Evolutionary conservation across 2,888 invertebrate genomes (phyloP), one percentile per base, ranked within the genome.

Genomic region (Fabriciana adippe): DNA sequence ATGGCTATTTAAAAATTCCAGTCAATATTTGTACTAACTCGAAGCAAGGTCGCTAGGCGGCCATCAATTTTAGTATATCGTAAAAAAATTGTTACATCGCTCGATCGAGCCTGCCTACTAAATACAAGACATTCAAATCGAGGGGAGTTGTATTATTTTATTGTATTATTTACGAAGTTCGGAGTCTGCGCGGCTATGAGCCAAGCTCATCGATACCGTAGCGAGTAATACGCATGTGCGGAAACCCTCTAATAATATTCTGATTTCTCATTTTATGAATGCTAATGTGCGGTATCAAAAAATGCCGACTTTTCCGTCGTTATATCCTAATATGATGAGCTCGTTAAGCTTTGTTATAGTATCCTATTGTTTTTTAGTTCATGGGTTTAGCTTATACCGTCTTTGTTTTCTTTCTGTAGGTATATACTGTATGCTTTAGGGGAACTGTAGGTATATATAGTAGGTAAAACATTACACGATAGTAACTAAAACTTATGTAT

Each of bases 181-280:
- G 82, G 88, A 86, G 87, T 76, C 85, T 90, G 90, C 87, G 88
- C 88, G 83, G 72, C 74, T 77, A 78, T 73, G 66, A 75, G 76
- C 77, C 70, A 73, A 74, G 78, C 79, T 72, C 80, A 85, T 92
- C 92, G 87, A 92, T 92, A 92, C 76, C 73, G 71, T 21, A 21
- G 67, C 62, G 65, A 61, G 64, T 72, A 74, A 64, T 85, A 85
- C 92, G 92, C 92, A 92, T 91, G 92, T 87, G 91, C 92, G 86
- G 85, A 87, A 73, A 41, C 35, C 35, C 70, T 79, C 82, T 80
- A 84, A 86, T 89, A 85, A 86, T 88, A 87, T 89, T 88, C 86
- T 85, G 88, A 90, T 90, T 89, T 86, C 84, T 86, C 84, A 79
- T 82, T 87, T 88, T 88, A 87, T 88, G 85, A 85, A 90, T 89